phyloP scores from a whole-genome alignment of 2,888 invertebrate genomes.

The Alloscopus bannaensis region DNA sequence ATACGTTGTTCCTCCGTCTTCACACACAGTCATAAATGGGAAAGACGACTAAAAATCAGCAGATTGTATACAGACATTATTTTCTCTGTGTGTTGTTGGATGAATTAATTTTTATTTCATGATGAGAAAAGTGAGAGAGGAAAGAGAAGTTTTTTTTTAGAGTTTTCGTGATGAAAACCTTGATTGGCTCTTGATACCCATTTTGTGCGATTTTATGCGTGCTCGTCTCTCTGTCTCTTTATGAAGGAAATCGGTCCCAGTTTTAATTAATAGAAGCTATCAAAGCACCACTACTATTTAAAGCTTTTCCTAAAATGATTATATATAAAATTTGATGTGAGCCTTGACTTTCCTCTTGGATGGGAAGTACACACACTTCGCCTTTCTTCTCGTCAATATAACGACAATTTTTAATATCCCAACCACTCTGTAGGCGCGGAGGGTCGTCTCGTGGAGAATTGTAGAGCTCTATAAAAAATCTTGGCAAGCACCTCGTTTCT shows the following conservation, averaged over 20 bases:
- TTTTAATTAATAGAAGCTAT: slow-evolving; percentile 64
- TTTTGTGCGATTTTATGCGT: slow-evolving; percentile 52
- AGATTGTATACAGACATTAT: not conserved
- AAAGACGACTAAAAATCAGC: too few species aligned
- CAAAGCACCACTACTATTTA: slow-evolving; percentile 49
- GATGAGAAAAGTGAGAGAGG: slow-evolving; percentile 1
- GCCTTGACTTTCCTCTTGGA: too few species aligned
- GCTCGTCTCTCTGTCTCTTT: slow-evolving; percentile 35
- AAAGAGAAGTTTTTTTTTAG: slow-evolving; percentile 1
- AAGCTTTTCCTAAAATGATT: slow-evolving; percentile 51
- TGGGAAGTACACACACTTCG: too few species aligned
- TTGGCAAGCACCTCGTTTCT: too few species aligned
- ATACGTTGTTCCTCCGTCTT: too few species aligned
- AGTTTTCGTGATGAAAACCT: slow-evolving; percentile 24
- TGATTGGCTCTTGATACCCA: slow-evolving; percentile 58
- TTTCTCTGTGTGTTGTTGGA: not conserved
- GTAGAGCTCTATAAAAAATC: too few species aligned
- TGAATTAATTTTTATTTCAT: too few species aligned
- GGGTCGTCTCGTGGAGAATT: too few species aligned
- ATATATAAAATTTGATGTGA: slow-evolving; percentile 38
- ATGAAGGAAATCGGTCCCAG: slow-evolving; percentile 59
- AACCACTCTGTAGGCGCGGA: too few species aligned
- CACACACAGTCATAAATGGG: too few species aligned
- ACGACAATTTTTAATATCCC: too few species aligned
- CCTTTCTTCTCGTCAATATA: too few species aligned